Conservation (phyloP, 2,113 vertebrate genomes). For the Bolborhynchus lineola region DNA sequence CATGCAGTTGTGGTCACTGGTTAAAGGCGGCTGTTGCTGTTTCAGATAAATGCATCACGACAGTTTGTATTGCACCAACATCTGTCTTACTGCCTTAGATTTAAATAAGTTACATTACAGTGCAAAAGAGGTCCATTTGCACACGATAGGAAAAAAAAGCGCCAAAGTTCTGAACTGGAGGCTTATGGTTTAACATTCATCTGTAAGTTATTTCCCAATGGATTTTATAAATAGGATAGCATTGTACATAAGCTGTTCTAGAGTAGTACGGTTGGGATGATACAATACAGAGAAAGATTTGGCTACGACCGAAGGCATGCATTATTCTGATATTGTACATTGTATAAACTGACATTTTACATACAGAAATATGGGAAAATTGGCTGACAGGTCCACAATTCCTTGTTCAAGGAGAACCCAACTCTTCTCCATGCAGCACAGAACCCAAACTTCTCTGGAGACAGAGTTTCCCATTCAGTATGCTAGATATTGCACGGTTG, state of each 20-base stretch:
- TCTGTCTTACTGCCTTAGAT: slow-evolving; percentile 79
- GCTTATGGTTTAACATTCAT: slow-evolving; percentile 81
- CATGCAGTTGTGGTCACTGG: slow-evolving; percentile 76
- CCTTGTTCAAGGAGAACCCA: slow-evolving; percentile 70
- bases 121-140: slow-evolving; percentile 82
- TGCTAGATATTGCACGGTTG: slow-evolving; percentile 74
- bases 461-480: slow-evolving; percentile 51
- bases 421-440: slow-evolving; percentile 79
- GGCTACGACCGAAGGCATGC: slow-evolving; percentile 89
- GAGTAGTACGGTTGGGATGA: slow-evolving; percentile 79
- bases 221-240: slow-evolving; percentile 80
- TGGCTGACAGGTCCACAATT: slow-evolving; percentile 70
- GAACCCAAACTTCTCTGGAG: slow-evolving; percentile 71
- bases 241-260: slow-evolving; percentile 87
- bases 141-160: slow-evolving; percentile 82
- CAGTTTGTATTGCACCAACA: slow-evolving; percentile 77
- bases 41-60: slow-evolving; percentile 77
- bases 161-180: slow-evolving; percentile 73
- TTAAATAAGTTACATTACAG: slow-evolving; percentile 87
- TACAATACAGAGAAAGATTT: slow-evolving; percentile 76
- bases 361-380: slow-evolving; percentile 74
- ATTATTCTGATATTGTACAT: slow-evolving; percentile 82
- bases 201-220: slow-evolving; percentile 68
- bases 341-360: slow-evolving; percentile 79
- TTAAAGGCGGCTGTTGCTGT: slow-evolving; percentile 13